Conservation (phyloP, 2,888 invertebrate genomes). For the Pomacea canaliculata region DNA sequence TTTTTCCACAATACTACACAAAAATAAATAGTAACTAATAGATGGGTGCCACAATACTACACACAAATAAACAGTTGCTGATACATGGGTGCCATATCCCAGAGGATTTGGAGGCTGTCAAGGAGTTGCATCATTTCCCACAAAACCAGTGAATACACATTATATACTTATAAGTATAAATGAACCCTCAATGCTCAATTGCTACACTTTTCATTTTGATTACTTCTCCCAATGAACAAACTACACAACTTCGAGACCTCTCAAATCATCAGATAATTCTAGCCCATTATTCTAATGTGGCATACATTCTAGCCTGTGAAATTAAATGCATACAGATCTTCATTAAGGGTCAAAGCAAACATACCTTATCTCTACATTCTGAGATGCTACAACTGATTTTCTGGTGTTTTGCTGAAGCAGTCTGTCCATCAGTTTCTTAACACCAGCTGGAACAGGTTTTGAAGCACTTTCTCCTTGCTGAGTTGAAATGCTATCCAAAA, state of each 20-base stretch:
- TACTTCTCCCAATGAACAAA: background rate
- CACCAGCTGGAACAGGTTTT: slow-evolving; percentile 69
- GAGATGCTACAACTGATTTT: slow-evolving; percentile 18
- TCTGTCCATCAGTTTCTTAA: slow-evolving; percentile 79
- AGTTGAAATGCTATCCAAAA: slow-evolving; percentile 73
- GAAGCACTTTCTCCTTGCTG: too few species aligned
- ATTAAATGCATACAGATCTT: too few species aligned
- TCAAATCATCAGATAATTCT: background rate
- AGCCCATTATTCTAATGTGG: too few species aligned
- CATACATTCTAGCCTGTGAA: too few species aligned
- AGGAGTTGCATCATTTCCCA: too few species aligned
- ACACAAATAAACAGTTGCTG: background rate
- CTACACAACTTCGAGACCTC: background rate
- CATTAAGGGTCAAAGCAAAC: background rate
- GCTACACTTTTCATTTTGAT: too few species aligned
- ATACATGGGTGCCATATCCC: slow-evolving; percentile 35
- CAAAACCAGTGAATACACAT: too few species aligned
- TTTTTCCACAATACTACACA: slow-evolving; percentile 66
- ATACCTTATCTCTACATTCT: slow-evolving; percentile 74
- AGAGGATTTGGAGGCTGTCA: too few species aligned
- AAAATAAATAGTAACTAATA: background rate
- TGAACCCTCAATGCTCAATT: too few species aligned
- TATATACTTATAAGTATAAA: too few species aligned
- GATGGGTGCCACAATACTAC: slow-evolving; percentile 60
- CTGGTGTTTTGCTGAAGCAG: slow-evolving; percentile 78